Percentiles rank a stretch among this genome's conserved stretches.
phyloP scores from a whole-genome alignment of 2,888 invertebrate genomes.

The Amaurobius ferox region DNA sequence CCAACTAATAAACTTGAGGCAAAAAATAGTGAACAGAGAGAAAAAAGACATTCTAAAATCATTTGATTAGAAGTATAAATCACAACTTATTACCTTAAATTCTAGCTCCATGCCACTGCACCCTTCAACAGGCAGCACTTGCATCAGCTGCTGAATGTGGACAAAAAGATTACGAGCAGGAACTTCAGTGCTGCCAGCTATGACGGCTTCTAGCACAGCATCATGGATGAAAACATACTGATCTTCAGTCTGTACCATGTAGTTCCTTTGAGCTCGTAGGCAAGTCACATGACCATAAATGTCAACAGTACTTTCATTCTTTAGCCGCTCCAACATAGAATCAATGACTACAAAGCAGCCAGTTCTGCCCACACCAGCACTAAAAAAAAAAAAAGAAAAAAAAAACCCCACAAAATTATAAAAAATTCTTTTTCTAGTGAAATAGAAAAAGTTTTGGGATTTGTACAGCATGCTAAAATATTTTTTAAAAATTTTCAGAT shows the following conservation, averaged over 20 bases:
- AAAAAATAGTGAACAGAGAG: too few species aligned
- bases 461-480: too few species aligned
- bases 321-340: slow-evolving; percentile 97
- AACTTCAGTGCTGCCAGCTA: slow-evolving; percentile 97
- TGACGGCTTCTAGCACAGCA: slow-evolving; percentile 96
- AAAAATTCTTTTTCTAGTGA: too few species aligned
- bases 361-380: slow-evolving; percentile 91
- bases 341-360: slow-evolving; percentile 99
- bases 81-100: slow-evolving; percentile 85
- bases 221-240: slow-evolving; percentile 99
- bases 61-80: too few species aligned
- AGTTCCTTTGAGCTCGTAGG: slow-evolving; percentile 97
- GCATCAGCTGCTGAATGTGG: slow-evolving; percentile 96
- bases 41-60: too few species aligned
- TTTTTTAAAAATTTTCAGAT: too few species aligned
- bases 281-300: slow-evolving; percentile 99
- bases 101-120: slow-evolving; percentile 95
- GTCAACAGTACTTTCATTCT: slow-evolving; percentile 98
- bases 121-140: slow-evolving; percentile 83
- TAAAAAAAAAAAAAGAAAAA: slow-evolving; percentile 15
- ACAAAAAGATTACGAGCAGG: slow-evolving; percentile 95
- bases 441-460: too few species aligned
- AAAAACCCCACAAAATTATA: too few species aligned
- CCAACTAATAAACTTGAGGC: too few species aligned
- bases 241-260: slow-evolving; percentile 99